Base-by-base conservation (phyloP, 2,113 vertebrate genomes). In the Tachysurus fulvidraco region DNA sequence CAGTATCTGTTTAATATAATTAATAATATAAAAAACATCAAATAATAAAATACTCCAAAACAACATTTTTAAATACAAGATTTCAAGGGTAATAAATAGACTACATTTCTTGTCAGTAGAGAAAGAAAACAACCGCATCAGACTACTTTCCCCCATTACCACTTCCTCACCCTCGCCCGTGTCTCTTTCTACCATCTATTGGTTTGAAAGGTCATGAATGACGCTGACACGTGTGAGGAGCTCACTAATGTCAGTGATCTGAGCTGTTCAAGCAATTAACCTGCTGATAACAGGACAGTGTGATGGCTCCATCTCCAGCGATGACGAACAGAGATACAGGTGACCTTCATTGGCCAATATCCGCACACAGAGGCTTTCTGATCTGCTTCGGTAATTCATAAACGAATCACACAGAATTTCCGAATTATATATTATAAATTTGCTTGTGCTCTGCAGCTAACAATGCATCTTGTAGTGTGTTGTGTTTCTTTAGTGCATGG, bases 161-260 rank as follows among this genome's bases (percentile, higher is more conserved):
- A 2, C 73, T 17, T 59, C 16, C 13, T 57, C 62, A 69, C 46
- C 23, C 36, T 44, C 60, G 76, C 30, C 0, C 81, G 52, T 19
- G 71, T 67, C 62, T 41, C 59, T 87, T 87, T 64, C 81, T 57
- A 64, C 64, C 50, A n/a, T 67, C 86, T 55, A 13, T 54, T 64
- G 73, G 57, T 57, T 55, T 64, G 60, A 87, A 87, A 87, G 86
- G 86, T 87, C 86, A 83, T 19, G 71, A 55, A 78, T 87, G 81
- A 87, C 73, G 86, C 30, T 67, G 86, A 36, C 36, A 52, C 9
- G n/a, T n/a, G 69, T 87, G 85, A 64, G 67, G 17, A 30, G 41
- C 55, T 52, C 67, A 71, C 78, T 23, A 65, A 79, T 85, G 74
- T 65, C 76, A 28, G 17, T 79, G 36, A 78, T 83, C 81, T 87